These are phyloP conservation scores for Urocolius indicus DNA, from an alignment of 2,113 vertebrate species.

Conservation along the genomic window DNA sequence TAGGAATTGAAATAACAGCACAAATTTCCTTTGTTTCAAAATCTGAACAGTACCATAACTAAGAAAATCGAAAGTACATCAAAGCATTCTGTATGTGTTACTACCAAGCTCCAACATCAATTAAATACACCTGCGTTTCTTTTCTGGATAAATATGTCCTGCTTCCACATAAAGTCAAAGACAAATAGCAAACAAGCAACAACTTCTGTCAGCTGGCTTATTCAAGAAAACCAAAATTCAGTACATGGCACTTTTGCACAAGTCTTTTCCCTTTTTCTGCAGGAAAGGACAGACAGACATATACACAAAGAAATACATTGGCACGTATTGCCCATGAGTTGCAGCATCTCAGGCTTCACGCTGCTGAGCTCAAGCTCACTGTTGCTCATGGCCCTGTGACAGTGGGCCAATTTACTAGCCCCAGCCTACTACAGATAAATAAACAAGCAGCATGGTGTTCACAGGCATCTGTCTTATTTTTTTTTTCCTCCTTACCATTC, in stretches of 20 bases:
- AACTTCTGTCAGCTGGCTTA: rapidly evolving
- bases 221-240: background rate
- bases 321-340: rapidly evolving
- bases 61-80: background rate
- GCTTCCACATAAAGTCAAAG: background rate
- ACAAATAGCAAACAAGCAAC: background rate
- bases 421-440: background rate
- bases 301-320: background rate
- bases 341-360: background rate
- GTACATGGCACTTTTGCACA: rapidly evolving
- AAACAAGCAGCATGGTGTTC: slow-evolving; percentile 3
- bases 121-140: background rate
- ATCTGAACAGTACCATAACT: background rate
- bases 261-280: background rate
- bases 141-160: rapidly evolving
- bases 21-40: background rate
- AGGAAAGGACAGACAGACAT: background rate
- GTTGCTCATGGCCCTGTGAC: background rate
- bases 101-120: background rate
- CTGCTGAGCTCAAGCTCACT: background rate
- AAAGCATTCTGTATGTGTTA: background rate
- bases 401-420: background rate
- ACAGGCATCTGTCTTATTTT: background rate
- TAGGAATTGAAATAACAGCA: background rate
- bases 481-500: background rate